phyloP scores from a whole-genome alignment of 2,888 invertebrate species.

The Dynastes tityus region DNA sequence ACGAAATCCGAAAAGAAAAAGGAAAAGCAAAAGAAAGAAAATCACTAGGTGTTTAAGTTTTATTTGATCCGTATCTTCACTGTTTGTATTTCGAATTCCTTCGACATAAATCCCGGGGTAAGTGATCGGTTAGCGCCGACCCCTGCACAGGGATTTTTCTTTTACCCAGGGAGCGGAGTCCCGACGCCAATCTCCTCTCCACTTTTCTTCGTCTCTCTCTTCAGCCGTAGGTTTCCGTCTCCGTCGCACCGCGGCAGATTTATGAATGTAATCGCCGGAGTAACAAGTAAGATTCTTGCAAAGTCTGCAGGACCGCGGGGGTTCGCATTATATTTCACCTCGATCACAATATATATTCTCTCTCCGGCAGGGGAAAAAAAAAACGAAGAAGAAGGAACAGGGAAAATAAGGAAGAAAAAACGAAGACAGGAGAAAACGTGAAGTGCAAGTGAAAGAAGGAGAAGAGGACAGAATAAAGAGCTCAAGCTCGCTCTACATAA shows the following conservation, averaged over 20 bases:
- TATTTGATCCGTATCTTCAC: constrained; percentile 57
- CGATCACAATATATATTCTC: constrained; percentile 34
- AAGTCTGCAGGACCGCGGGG: constrained; percentile 52
- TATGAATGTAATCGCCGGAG: constrained; percentile 70
- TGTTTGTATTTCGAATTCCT: constrained; percentile 69
- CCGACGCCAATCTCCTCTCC: constrained; percentile 67
- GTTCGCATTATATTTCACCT: constrained; percentile 52
- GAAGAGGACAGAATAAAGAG: constrained; percentile 31
- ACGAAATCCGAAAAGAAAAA: constrained; percentile 27
- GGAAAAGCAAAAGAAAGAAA: constrained; percentile 44
- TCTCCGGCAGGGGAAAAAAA: neutral
- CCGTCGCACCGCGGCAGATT: constrained; percentile 62
- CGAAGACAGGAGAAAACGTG: constrained; percentile 1
- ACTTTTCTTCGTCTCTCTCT: constrained; percentile 51
- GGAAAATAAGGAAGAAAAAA: neutral
- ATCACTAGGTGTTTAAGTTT: constrained; percentile 53
- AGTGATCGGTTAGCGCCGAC: constrained; percentile 71
- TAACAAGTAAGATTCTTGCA: constrained; percentile 67
- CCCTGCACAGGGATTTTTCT: constrained; percentile 70
- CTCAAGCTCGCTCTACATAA: constrained; percentile 27
- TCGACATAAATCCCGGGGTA: constrained; percentile 70
- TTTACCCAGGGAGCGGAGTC: constrained; percentile 62
- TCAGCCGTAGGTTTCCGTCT: constrained; percentile 6
- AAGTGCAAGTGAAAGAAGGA: constrained; percentile 30
- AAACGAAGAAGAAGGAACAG: neutral